These are phyloP conservation scores for Syritta pipiens DNA, from an alignment of 2,888 invertebrate species.

Conservation along the genomic window DNA sequence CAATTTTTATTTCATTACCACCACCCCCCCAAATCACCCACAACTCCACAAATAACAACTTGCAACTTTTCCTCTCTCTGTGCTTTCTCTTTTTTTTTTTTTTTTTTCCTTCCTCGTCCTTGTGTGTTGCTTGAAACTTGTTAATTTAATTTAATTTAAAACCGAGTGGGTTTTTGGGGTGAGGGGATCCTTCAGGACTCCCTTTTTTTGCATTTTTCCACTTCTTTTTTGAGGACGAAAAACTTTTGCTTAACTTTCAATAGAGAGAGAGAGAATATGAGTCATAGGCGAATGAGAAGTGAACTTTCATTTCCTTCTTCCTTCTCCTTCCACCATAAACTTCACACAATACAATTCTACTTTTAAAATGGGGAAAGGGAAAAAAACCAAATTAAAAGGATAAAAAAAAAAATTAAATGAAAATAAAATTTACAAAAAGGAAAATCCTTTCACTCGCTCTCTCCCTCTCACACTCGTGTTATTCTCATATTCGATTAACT, in stretches of 20 bases:
- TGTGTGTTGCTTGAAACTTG: slow-evolving; percentile 53
- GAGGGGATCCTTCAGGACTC: slow-evolving; percentile 27
- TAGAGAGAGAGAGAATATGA: slow-evolving; percentile 64
- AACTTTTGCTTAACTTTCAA: slow-evolving; percentile 58
- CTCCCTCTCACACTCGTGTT: neutral
- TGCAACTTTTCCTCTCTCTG: neutral
- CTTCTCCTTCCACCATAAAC: slow-evolving; percentile 17
- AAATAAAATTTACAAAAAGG: slow-evolving; percentile 44
- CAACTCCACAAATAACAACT: slow-evolving; percentile 43
- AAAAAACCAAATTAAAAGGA: slow-evolving; percentile 65
- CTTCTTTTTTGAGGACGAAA: slow-evolving; percentile 34
- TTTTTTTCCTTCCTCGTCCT: neutral
- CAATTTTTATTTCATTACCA: slow-evolving; percentile 69
- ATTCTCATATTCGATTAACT: slow-evolving; percentile 54
- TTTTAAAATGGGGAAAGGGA: slow-evolving; percentile 32
- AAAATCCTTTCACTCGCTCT: slow-evolving; percentile 33
- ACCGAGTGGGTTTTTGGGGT: slow-evolving; percentile 1
- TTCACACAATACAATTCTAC: slow-evolving; percentile 58
- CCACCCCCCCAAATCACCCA: neutral
- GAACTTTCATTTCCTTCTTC: slow-evolving; percentile 44
- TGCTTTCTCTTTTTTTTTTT: neutral
- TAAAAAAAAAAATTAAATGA: slow-evolving; percentile 55
- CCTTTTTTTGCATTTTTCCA: slow-evolving; percentile 11
- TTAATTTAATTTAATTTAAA: slow-evolving; percentile 68
- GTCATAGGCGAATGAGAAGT: slow-evolving; percentile 63